Base-by-base conservation (phyloP, 2,797 vertebrate species). In the Sarcoramphus papa region DNA sequence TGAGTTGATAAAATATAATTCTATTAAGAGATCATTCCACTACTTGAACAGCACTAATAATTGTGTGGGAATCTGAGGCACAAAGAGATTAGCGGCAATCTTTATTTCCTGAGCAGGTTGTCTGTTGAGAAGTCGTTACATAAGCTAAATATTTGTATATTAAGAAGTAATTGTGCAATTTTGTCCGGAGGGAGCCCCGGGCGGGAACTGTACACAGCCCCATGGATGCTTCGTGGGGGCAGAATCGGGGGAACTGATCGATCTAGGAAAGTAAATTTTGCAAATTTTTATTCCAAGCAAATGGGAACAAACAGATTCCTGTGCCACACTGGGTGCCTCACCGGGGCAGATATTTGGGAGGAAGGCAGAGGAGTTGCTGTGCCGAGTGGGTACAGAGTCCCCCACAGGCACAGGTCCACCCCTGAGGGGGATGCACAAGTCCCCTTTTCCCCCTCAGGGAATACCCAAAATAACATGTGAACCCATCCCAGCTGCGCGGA, bases 211-310 rank as follows among this genome's bases (percentile, higher is more conserved):
- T 23, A 17, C 17, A 9, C 17, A 56, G 45, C 40, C 35, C 28
- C 0, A 0, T 3, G 28, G 54, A 12, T 21, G 5, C 43, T 93
- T 51, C 0, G 0, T 4, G 10, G 45, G 62, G 31, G 41, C 62
- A 95, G 60, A 78, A 64, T 12, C 2, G 4, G 60, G 53, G 69
- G 37, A 50, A 50, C 2, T 2, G 27, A n/a, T n/a, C 51, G 57
- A 35, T 20, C 3, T 37, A 62, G 82, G 40, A 48, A 95, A 69
- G 31, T 8, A 21, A 27, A 40, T 74, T 33, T 51, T 77, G 30
- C 14, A 21, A 10, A 12, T 41, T 60, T 48, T 82, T 70, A 11
- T 70, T 82, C 16, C 37, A 54, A 68, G 41, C 37, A 43, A 85
- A 62, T 18, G 24, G 30, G 57, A 79, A 7, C 35, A 59, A 75